A percentile compares a stretch with the other conserved stretches of the same genome.
phyloP scores from a whole-genome alignment of 2,113 vertebrate species.

The Heteronetta atricapilla region DNA sequence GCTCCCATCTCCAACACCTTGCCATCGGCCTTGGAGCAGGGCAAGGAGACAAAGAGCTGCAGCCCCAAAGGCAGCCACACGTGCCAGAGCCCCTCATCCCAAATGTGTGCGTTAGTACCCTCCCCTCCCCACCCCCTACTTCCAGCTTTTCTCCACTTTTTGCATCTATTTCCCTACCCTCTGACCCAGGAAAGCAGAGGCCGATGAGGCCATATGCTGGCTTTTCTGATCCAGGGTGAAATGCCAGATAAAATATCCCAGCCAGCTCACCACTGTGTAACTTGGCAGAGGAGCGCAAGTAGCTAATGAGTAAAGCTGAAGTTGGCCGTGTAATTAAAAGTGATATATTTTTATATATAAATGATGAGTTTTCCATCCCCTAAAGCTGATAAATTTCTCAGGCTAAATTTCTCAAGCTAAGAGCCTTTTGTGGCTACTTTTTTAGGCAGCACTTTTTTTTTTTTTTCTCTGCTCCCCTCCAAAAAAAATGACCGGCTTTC shows the following conservation, averaged over 20 bases:
- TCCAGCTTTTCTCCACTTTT: not conserved
- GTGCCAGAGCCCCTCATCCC: not conserved
- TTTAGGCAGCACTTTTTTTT: slow-evolving; percentile 1
- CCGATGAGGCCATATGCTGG: slow-evolving; percentile 5
- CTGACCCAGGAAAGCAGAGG: not conserved
- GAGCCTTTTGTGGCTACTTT: slow-evolving; percentile 45
- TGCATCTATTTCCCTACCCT: not conserved
- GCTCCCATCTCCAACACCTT: not conserved
- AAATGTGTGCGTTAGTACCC: fast-evolving
- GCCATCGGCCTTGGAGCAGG: not conserved
- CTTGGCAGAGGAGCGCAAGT: not conserved
- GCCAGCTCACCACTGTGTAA: slow-evolving; percentile 38
- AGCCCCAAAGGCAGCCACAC: not conserved
- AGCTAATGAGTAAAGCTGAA: slow-evolving; percentile 66
- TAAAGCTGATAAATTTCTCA: slow-evolving; percentile 62
- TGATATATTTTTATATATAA: slow-evolving; percentile 62
- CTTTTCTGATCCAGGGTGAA: slow-evolving; percentile 38
- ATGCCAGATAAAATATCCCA: slow-evolving; percentile 52
- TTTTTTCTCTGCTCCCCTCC: not conserved
- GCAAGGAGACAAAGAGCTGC: not conserved
- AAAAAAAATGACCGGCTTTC: slow-evolving; percentile 50
- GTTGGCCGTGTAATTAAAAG: slow-evolving; percentile 60
- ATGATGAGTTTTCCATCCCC: slow-evolving; percentile 69
- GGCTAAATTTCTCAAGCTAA: slow-evolving; percentile 37
- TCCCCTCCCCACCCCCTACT: not conserved